Base-by-base conservation (phyloP, 2,113 vertebrate species). In the Columbina picui region DNA sequence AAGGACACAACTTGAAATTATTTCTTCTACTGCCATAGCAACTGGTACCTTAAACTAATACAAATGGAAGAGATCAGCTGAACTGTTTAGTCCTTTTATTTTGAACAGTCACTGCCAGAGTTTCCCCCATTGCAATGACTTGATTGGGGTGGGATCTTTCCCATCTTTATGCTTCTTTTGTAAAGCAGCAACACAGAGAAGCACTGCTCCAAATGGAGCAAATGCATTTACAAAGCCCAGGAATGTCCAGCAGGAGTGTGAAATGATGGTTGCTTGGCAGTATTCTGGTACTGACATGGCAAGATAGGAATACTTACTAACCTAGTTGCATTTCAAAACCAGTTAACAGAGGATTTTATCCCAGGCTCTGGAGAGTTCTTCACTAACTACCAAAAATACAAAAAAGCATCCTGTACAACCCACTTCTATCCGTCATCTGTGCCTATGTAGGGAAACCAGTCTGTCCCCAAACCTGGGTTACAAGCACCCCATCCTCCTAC, bases 1-100 rank as follows among this genome's bases (percentile, higher is more conserved):
- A 84, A 80, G 39, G 21, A 30, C 41, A 73, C 43, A 59, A 39
- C 77, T 84, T 80, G 43, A 84, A 84, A 83, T 70, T 34, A 75
- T 90, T 95, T 75, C 41, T 32, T 56, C n/a, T 83, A 93, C 68
- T 86, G 55, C 71, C 85, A 86, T 91, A 80, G 92, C 85, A 96
- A 94, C 87, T 73, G 41, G 30, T 57, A 57, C 55, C 85, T 96
- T 80, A 82, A 94, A 56, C 60, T 83, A 77, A 67, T 65, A 77
- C 23, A 90, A 95, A 82, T 80, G 67, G 78, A 91, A 89, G 70
- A 73, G 57, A 91, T 50, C 75, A 69, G 57, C 49, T 61, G 34
- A 92, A 86, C n/a, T 59, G 8, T 67, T 88, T 22, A 39, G 59
- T 49, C 39, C 23, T 82, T 91, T 85, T 85, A 52, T 81, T 78